Evolutionary conservation across 2,888 invertebrate genomes (phyloP).

Genomic region (Pantelozetes paolii): DNA sequence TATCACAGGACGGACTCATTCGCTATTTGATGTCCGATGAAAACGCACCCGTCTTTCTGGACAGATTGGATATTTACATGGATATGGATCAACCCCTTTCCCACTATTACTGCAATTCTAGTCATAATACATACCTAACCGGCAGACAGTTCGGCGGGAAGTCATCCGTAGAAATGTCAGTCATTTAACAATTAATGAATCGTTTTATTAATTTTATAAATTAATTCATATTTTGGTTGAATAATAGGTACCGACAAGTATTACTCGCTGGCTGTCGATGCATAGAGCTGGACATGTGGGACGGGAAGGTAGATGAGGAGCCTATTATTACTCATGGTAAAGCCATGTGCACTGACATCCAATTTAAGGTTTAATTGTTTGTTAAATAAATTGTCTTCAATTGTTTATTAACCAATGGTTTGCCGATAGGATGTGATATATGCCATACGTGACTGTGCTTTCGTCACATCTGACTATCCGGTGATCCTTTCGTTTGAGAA

Average conservation of each 20-base stretch:
- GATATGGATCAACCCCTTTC: slow-evolving; percentile 98
- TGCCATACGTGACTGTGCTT: slow-evolving; percentile 95
- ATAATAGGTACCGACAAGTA: slow-evolving; percentile 77
- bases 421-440: slow-evolving; percentile 74
- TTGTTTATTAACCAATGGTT: too few species aligned
- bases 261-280: slow-evolving; percentile 94
- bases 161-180: slow-evolving; percentile 44
- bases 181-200: background rate
- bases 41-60: slow-evolving; percentile 97
- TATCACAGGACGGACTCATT: slow-evolving; percentile 64
- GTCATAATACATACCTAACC: slow-evolving; percentile 89
- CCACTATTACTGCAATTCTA: slow-evolving; percentile 98
- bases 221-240: background rate
- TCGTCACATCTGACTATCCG: slow-evolving; percentile 95
- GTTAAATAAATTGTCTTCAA: too few species aligned
- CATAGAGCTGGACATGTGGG: slow-evolving; percentile 98
- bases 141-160: slow-evolving; percentile 97
- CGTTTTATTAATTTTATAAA: background rate
- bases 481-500: slow-evolving; percentile 98
- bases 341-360: slow-evolving; percentile 99
- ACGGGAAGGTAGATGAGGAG: slow-evolving; percentile 95
- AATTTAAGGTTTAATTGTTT: slow-evolving; percentile 94
- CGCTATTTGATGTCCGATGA: slow-evolving; percentile 99
- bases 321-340: slow-evolving; percentile 99
- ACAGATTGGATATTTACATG: slow-evolving; percentile 79